Evolutionary conservation across 2,113 vertebrate genomes (phyloP).

Genomic region (Macquaria australasica): DNA sequence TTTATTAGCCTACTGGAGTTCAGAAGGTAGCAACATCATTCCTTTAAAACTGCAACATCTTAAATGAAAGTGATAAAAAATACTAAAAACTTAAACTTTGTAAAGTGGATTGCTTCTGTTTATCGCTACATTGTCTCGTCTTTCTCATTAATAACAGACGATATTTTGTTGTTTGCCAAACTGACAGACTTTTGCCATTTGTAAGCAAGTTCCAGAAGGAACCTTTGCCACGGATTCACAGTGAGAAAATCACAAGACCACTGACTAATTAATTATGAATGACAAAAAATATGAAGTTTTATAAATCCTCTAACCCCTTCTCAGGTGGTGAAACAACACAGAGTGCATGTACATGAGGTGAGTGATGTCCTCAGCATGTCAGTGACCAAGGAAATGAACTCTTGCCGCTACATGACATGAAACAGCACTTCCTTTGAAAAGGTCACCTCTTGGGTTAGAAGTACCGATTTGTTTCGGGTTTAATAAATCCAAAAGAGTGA

Average conservation of each 20-base stretch:
- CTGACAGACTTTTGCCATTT: no score
- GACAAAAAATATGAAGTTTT: no score
- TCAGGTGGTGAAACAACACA: neutral
- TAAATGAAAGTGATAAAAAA: neutral
- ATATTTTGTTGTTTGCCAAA: neutral
- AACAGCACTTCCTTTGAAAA: conserved; percentile 64
- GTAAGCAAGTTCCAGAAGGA: neutral
- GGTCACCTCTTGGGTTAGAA: conserved; percentile 53
- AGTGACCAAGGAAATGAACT: conserved; percentile 57
- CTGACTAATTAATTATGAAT: neutral
- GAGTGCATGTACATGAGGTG: neutral
- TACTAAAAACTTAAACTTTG: neutral
- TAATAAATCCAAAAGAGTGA: conserved; percentile 76
- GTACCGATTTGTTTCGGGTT: conserved; percentile 54
- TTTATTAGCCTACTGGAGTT: no score
- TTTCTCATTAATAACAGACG: neutral
- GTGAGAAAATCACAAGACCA: neutral
- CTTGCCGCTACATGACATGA: conserved; percentile 68
- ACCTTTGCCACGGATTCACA: neutral
- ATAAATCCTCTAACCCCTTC: neutral
- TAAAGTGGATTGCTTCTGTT: neutral
- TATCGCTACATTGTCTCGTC: neutral
- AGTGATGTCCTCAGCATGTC: conserved; percentile 35
- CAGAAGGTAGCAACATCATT: no score
- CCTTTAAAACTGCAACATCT: neutral